Base-by-base conservation (phyloP, 2,797 vertebrate genomes). In the Coluber constrictor region DNA sequence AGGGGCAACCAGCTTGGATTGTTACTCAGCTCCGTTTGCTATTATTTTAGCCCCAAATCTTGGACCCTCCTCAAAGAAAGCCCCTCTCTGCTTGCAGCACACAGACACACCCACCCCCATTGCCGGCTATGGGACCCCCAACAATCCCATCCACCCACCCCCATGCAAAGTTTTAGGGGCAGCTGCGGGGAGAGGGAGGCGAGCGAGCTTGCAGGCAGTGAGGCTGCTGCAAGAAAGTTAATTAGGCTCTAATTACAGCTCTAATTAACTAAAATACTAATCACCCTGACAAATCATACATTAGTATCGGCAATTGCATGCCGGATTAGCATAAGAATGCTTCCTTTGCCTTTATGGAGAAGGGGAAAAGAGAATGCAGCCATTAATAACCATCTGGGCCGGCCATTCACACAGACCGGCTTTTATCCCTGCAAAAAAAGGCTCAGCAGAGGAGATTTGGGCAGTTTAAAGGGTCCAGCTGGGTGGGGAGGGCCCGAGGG, bases 201-300 rank as follows among this genome's bases (percentile, higher is more conserved):
- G 20, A 92, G 86, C 25, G 83, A 66, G 90, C 90, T 93, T 70
- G 55, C 86, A 90, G 74, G 55, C 90, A 93, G 90, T 79, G 89
- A 88, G 90, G 90, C 94, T 91, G 92, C 94, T 90, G 94, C 74
- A 91, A 89, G 90, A 90, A 93, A 93, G 92, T 94, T 93, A 94
- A 93, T 94, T 93, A 93, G 94, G 90, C 86, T 94, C 94, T 98
- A 98, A 98, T 98, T 98, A 98, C 98, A 98, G 98, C 97, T 93
- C 98, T 98, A 98, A 98, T 98, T 98, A 98, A 98, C 98, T 98
- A 98, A 98, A 98, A 98, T 98, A 98, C 98, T 97, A 98, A 98
- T 98, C 98, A 98, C 98, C 96, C 98, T 98, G 97, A 98, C 98
- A 98, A 98, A 98, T 97, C 98, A 98, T 98, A 98, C 98, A 98